phyloP scores from a whole-genome alignment of 30 jellyfish, hydroid and myxozoan species.

The Aurelia sp. region DNA sequence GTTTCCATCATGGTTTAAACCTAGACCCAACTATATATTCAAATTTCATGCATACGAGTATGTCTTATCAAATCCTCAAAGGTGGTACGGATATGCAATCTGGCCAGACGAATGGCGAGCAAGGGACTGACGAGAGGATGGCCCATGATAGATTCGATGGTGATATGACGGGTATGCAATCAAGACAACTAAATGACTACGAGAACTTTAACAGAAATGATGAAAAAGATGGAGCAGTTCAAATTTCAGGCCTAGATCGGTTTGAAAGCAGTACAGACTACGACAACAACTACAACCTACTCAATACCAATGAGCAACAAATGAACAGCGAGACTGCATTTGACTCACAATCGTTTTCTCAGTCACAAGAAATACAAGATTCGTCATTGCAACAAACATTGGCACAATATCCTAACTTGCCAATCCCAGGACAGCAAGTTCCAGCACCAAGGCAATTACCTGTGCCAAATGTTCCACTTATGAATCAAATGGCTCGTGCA shows the following conservation, averaged over 20 bases:
- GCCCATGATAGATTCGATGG: neutral
- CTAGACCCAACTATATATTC: too few relatives aligned
- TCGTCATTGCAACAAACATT: neutral
- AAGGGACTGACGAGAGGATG: neutral
- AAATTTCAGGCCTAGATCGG: neutral
- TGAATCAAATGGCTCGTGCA: neutral
- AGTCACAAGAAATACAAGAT: neutral
- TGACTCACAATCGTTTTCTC: neutral
- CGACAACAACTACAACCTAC: neutral
- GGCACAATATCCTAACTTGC: slow-evolving; percentile 18
- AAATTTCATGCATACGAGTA: too few relatives aligned
- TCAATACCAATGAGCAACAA: neutral
- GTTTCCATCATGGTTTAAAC: too few relatives aligned
- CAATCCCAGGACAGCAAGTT: neutral
- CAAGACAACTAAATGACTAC: neutral
- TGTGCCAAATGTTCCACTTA: neutral
- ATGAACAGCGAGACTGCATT: neutral
- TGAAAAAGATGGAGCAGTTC: too few relatives aligned
- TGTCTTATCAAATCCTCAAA: too few relatives aligned
- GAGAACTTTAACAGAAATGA: neutral
- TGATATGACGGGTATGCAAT: neutral
- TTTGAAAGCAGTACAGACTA: neutral
- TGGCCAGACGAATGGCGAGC: too few relatives aligned
- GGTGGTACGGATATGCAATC: too few relatives aligned
- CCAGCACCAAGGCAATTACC: slow-evolving; percentile 16